These are phyloP conservation scores for Tridacna gigas DNA, from an alignment of 2,888 invertebrate genomes.

Conservation along the genomic window DNA sequence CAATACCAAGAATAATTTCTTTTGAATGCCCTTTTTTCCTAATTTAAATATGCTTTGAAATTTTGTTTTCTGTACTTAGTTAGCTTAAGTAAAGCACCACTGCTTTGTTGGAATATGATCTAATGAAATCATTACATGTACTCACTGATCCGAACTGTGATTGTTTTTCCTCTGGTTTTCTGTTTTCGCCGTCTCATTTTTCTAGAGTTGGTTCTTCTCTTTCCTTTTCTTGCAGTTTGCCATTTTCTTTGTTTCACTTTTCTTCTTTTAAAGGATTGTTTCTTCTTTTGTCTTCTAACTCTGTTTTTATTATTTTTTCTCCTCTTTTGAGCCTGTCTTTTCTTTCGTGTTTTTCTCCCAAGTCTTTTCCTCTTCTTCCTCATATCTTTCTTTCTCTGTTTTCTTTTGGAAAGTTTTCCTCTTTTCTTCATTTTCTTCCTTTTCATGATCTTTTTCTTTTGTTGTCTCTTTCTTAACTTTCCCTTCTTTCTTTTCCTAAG, in stretches of 20 bases:
- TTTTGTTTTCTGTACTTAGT: too few relatives aligned
- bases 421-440: not conserved
- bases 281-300: not conserved
- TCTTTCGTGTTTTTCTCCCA: not conserved
- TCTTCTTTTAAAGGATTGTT: not conserved
- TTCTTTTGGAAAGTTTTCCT: not conserved
- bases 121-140: too few relatives aligned
- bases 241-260: too few relatives aligned
- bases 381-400: not conserved
- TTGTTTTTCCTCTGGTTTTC: not conserved
- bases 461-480: not conserved
- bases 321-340: not conserved
- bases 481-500: not conserved
- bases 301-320: not conserved
- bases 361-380: not conserved
- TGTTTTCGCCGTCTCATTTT: slow-evolving; percentile 1
- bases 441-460: not conserved
- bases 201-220: not conserved
- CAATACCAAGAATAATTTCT: too few relatives aligned
- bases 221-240: too few relatives aligned
- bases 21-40: too few relatives aligned
- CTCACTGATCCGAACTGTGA: not conserved
- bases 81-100: too few relatives aligned
- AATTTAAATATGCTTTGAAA: too few relatives aligned
- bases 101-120: too few relatives aligned